Evolutionary conservation across 2,113 vertebrate species (phyloP).

Genomic region (Pseudonaja textilis): DNA sequence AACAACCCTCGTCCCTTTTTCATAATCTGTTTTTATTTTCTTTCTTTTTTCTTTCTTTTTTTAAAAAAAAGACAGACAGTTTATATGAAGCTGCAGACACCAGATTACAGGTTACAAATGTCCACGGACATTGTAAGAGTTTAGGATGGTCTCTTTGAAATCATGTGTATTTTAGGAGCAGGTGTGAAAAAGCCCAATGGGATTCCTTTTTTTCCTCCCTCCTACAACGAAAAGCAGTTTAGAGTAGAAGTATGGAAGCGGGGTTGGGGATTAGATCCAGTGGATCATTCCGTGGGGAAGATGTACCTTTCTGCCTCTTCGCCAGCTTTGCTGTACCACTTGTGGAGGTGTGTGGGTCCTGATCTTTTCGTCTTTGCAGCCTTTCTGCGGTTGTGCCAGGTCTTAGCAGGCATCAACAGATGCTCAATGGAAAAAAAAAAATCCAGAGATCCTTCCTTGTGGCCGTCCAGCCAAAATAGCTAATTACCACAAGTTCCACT

Average conservation of each 20-base stretch:
- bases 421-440: too few relatives aligned
- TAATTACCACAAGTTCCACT: fast-evolving
- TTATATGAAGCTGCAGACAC: too few relatives aligned
- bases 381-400: neutral
- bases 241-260: neutral
- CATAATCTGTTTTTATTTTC: neutral
- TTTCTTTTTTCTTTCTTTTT: neutral
- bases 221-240: neutral
- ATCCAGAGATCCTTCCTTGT: neutral
- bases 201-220: neutral
- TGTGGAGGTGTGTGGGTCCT: neutral
- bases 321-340: neutral
- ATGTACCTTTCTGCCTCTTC: neutral
- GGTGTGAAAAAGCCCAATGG: neutral
- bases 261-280: neutral
- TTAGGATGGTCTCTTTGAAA: neutral
- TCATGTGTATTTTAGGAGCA: neutral
- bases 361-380: neutral
- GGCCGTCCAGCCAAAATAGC: neutral
- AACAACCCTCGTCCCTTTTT: neutral
- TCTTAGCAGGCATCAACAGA: neutral
- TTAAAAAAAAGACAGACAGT: too few relatives aligned
- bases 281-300: neutral
- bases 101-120: too few relatives aligned
- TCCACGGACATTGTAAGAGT: fast-evolving